A percentile compares a stretch with the other conserved stretches of the same genome.
These are phyloP conservation scores for Garra rufa DNA, from an alignment of 2,113 vertebrate genomes.

Conservation along the genomic window DNA sequence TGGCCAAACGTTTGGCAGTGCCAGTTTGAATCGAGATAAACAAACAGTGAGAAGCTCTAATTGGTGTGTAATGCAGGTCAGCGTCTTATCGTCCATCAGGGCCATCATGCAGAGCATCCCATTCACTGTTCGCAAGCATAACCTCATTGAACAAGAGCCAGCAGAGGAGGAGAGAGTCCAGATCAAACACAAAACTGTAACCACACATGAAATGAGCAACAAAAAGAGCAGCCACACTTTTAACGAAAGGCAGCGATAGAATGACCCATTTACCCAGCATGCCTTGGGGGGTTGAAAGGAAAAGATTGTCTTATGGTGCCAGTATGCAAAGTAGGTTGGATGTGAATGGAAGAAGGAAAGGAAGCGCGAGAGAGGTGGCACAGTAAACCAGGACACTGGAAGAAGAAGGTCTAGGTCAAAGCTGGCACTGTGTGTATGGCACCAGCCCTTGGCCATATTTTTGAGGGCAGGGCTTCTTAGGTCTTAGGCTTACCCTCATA, in stretches of 20 bases:
- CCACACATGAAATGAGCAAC: slow-evolving; percentile 56
- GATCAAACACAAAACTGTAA: slow-evolving; percentile 39
- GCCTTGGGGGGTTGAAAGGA: slow-evolving; percentile 58
- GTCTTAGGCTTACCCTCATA: slow-evolving; percentile 1
- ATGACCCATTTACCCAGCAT: slow-evolving; percentile 73
- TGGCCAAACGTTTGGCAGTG: neutral
- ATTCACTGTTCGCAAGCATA: neutral
- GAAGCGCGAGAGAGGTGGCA: slow-evolving; percentile 30
- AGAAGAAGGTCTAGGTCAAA: slow-evolving; percentile 33
- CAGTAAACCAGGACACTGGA: slow-evolving; percentile 30
- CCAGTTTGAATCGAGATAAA: neutral
- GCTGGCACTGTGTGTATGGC: slow-evolving; percentile 1
- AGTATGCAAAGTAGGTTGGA: slow-evolving; percentile 49
- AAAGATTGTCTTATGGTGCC: slow-evolving; percentile 50
- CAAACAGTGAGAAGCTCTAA: neutral
- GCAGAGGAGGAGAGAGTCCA: slow-evolving; percentile 1
- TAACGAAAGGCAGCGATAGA: slow-evolving; percentile 50
- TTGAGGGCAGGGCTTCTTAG: neutral
- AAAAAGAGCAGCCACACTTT: slow-evolving; percentile 50
- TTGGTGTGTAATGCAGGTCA: slow-evolving; percentile 21
- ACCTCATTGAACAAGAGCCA: slow-evolving; percentile 17
- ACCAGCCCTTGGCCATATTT: neutral
- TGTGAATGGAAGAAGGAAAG: slow-evolving; percentile 36
- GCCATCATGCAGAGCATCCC: neutral
- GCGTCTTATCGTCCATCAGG: neutral